Conservation (phyloP, 2,797 vertebrate genomes). For the Lacerta viridis region DNA sequence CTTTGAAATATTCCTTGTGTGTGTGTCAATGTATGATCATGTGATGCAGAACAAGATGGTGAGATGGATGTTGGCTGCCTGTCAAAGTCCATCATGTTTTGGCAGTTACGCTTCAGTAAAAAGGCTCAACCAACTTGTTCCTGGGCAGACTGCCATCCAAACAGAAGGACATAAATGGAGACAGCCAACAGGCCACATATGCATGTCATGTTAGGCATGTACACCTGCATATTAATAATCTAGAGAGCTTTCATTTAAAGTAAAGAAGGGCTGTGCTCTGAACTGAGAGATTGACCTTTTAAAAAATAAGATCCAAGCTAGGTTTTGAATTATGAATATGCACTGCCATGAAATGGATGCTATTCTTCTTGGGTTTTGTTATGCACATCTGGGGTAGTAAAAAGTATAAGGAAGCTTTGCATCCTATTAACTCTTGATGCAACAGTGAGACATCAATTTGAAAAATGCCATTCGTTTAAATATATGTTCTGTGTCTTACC, state of each 20-base stretch:
- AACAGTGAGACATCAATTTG: slow-evolving; percentile 36
- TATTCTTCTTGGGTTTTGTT: slow-evolving; percentile 59
- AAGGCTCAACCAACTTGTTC: slow-evolving; percentile 59
- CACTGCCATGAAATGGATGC: slow-evolving; percentile 38
- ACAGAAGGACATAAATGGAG: slow-evolving; percentile 77
- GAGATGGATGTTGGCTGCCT: slow-evolving; percentile 71
- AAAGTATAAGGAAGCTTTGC: slow-evolving; percentile 61
- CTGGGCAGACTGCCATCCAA: slow-evolving; percentile 72
- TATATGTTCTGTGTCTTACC: slow-evolving; percentile 5
- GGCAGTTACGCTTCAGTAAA: slow-evolving; percentile 66
- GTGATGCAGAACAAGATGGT: slow-evolving; percentile 56
- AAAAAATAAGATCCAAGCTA: slow-evolving; percentile 33
- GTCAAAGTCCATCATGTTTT: slow-evolving; percentile 66
- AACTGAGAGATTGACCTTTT: slow-evolving; percentile 50
- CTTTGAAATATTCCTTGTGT: slow-evolving; percentile 61
- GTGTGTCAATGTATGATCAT: slow-evolving; percentile 61
- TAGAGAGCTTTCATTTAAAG: slow-evolving; percentile 40
- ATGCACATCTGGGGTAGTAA: slow-evolving; percentile 61
- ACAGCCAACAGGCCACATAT: slow-evolving; percentile 63
- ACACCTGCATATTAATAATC: slow-evolving; percentile 53
- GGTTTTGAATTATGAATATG: slow-evolving; percentile 42
- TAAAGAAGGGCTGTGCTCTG: slow-evolving; percentile 47
- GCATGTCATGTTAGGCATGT: slow-evolving; percentile 59
- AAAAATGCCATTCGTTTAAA: slow-evolving; percentile 56
- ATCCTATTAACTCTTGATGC: slow-evolving; percentile 59